Percentiles rank a stretch among this genome's conserved stretches.
Evolutionary conservation across 2,113 vertebrate species (phyloP).

Genomic region (Penelope pileata): DNA sequence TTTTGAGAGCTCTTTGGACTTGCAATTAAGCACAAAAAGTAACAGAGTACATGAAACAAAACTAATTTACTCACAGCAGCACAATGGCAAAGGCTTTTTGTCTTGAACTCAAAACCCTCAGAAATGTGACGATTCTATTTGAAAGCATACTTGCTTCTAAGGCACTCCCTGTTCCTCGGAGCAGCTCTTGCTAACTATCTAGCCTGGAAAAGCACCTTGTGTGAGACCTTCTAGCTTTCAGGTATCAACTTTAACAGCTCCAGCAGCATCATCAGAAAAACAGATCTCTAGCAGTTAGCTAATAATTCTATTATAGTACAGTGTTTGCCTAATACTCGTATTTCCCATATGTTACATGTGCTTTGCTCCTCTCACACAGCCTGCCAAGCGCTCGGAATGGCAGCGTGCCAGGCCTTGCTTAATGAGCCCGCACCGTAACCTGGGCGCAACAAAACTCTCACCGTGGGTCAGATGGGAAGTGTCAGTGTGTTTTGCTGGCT

Average conservation of each 20-base stretch:
- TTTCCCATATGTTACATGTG: neutral
- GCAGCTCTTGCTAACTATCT: neutral
- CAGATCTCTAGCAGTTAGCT: neutral
- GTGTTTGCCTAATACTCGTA: neutral
- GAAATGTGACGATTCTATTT: neutral
- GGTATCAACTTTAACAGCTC: neutral
- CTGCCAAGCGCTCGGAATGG: neutral
- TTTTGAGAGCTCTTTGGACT: neutral
- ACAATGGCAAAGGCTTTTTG: neutral
- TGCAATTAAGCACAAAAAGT: neutral
- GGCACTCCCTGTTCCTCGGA: neutral
- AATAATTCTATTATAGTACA: neutral
- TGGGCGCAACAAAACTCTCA: neutral
- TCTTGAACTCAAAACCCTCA: neutral
- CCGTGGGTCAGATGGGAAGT: fast-evolving
- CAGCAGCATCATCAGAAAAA: neutral
- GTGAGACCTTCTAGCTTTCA: neutral
- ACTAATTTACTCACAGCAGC: neutral
- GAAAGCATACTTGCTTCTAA: neutral
- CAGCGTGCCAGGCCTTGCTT: neutral
- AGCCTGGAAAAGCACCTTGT: neutral
- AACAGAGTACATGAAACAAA: slow-evolving; percentile 2
- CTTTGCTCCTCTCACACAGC: neutral
- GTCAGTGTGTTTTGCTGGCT: neutral
- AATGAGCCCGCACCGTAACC: neutral